These are phyloP conservation scores for Philonicus albiceps DNA, from an alignment of 2,888 invertebrate species.

Conservation along the genomic window DNA sequence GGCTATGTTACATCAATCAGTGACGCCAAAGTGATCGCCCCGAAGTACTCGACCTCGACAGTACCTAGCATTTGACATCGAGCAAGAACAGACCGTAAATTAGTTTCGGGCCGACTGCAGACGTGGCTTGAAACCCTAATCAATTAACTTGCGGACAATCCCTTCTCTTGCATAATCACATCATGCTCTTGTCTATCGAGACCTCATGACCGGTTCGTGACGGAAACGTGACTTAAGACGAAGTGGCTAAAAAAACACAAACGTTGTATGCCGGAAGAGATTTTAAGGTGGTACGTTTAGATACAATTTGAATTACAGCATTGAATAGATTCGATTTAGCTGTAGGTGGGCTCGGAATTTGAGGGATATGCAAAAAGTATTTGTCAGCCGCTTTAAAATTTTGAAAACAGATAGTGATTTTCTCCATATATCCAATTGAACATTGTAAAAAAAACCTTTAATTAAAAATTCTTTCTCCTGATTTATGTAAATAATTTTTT, in stretches of 20 bases:
- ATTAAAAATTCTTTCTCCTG: too few relatives aligned
- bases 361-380: too few relatives aligned
- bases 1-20: constrained; percentile 9
- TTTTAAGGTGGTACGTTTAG: neutral
- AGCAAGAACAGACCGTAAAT: neutral
- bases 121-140: constrained; percentile 13
- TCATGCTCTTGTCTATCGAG: neutral
- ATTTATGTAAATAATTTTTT: too few relatives aligned
- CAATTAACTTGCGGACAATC: neutral
- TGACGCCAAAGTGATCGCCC: neutral
- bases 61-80: neutral
- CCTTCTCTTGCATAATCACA: neutral
- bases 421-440: too few relatives aligned
- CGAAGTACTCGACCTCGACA: neutral
- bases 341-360: neutral
- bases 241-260: neutral
- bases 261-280: neutral
- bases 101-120: neutral
- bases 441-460: too few relatives aligned
- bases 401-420: too few relatives aligned
- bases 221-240: neutral
- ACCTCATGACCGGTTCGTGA: neutral
- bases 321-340: neutral
- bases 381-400: too few relatives aligned
- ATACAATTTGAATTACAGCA: neutral